phyloP scores from a whole-genome alignment of 2,888 invertebrate species.

The Mystacides longicornis region DNA sequence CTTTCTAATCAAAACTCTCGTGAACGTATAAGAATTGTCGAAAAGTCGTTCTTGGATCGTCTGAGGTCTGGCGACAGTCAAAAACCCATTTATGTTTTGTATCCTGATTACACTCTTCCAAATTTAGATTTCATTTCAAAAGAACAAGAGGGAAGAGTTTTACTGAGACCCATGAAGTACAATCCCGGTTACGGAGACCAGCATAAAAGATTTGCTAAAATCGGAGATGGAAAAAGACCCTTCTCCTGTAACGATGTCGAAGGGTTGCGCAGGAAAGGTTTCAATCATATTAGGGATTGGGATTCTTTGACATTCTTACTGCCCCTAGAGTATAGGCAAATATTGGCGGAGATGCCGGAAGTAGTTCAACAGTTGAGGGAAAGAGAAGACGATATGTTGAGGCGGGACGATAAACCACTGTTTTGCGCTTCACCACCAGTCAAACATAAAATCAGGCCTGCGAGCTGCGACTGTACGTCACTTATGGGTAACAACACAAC shows the following conservation, averaged over 20 bases:
- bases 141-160: slow-evolving; percentile 55
- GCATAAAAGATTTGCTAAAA: slow-evolving; percentile 33
- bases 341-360: slow-evolving; percentile 75
- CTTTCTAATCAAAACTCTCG: slow-evolving; percentile 38
- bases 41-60: slow-evolving; percentile 64
- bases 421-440: slow-evolving; percentile 51
- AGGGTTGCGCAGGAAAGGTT: slow-evolving; percentile 69
- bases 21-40: slow-evolving; percentile 53
- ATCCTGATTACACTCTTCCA: slow-evolving; percentile 85
- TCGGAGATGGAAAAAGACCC: slow-evolving; percentile 50
- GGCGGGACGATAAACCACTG: slow-evolving; percentile 34
- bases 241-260: slow-evolving; percentile 80
- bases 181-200: slow-evolving; percentile 39
- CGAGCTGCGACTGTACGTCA: slow-evolving; percentile 54
- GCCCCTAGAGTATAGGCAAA: slow-evolving; percentile 74
- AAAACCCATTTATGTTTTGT: slow-evolving; percentile 81
- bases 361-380: slow-evolving; percentile 57
- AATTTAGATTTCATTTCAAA: slow-evolving; percentile 72
- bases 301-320: slow-evolving; percentile 83
- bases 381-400: slow-evolving; percentile 37
- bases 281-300: slow-evolving; percentile 87
- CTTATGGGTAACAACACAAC: slow-evolving; percentile 47
- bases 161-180: slow-evolving; percentile 63
- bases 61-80: slow-evolving; percentile 56
- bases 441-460: slow-evolving; percentile 46